phyloP scores from a whole-genome alignment of 2,888 invertebrate genomes.

The Marronus borbonicus region DNA sequence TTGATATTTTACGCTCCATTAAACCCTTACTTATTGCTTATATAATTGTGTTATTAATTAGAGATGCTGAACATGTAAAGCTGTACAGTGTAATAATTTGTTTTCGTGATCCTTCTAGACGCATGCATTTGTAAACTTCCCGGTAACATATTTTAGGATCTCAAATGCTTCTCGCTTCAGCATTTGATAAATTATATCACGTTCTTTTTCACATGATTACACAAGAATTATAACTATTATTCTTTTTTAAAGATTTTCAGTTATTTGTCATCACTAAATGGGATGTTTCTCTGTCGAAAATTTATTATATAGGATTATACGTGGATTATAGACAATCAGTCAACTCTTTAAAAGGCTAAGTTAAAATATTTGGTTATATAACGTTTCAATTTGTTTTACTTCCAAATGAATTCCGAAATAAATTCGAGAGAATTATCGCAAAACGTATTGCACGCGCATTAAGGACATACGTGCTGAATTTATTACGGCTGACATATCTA shows the following conservation, averaged over 20 bases:
- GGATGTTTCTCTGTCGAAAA: no score
- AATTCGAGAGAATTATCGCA: conserved; percentile 9
- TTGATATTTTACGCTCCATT: no score
- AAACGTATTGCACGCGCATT: conserved; percentile 12
- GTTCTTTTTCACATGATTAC: background rate
- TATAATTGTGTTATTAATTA: no score
- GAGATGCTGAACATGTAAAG: no score
- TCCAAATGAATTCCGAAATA: conserved; percentile 1
- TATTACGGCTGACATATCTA: conserved; percentile 27
- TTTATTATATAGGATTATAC: background rate
- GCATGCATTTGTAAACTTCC: no score
- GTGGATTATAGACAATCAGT: background rate
- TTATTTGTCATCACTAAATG: no score
- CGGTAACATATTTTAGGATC: no score
- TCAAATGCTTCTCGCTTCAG: background rate
- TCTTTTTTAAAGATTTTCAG: no score
- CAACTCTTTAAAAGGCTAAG: background rate
- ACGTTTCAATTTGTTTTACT: conserved; percentile 8
- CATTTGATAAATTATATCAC: background rate
- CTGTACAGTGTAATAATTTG: no score
- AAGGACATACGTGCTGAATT: conserved; percentile 2
- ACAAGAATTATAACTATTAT: background rate
- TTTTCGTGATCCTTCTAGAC: no score
- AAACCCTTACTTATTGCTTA: no score
- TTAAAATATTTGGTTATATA: background rate